A percentile compares a stretch with the other conserved stretches of the same genome.
phyloP scores from a whole-genome alignment of 2,888 invertebrate species.

The Philereme transversata region DNA sequence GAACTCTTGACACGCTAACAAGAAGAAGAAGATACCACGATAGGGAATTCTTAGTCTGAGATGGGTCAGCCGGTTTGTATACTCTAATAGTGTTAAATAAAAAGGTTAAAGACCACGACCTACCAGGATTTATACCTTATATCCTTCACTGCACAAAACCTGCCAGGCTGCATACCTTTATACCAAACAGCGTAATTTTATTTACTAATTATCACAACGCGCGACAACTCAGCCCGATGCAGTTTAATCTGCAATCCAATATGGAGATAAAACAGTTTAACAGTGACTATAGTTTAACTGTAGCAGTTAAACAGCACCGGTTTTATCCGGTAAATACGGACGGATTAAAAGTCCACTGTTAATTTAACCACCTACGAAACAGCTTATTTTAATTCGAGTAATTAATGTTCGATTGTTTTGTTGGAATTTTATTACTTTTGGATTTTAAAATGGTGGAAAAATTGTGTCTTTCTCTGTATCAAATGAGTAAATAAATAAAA shows the following conservation, averaged over 20 bases:
- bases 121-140: too few species aligned
- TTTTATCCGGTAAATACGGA: constrained; percentile 39
- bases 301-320: constrained; percentile 23
- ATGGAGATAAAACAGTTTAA: constrained; percentile 38
- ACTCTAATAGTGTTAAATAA: too few species aligned
- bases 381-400: constrained; percentile 55
- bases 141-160: too few species aligned
- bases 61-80: too few species aligned
- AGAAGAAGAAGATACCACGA: too few species aligned
- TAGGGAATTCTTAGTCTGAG: too few species aligned
- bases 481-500: too few species aligned
- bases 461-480: too few species aligned
- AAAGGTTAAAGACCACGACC: too few species aligned
- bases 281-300: constrained; percentile 18
- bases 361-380: constrained; percentile 56
- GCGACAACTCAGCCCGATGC: constrained; percentile 7
- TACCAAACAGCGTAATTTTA: neutral
- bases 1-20: too few species aligned
- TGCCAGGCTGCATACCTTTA: too few species aligned
- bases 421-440: constrained; percentile 15
- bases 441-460: neutral
- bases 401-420: constrained; percentile 46
- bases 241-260: constrained; percentile 42
- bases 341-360: constrained; percentile 67
- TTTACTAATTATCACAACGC: constrained; percentile 15